phyloP scores from a whole-genome alignment of 2,888 invertebrate genomes.

The Homarus gammarus region DNA sequence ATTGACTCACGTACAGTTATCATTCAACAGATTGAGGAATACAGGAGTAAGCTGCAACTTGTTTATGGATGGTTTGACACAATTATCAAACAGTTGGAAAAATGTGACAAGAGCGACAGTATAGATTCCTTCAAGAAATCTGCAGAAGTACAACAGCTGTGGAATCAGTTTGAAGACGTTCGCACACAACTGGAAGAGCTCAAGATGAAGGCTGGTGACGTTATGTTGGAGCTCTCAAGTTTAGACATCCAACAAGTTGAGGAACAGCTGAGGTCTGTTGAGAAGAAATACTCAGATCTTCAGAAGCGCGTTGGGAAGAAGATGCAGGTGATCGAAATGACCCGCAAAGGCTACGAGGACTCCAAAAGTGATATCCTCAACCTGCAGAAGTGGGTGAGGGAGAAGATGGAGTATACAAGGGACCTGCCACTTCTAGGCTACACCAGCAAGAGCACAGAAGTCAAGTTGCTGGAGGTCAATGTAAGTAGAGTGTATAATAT shows the following conservation, averaged over 20 bases:
- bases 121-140: slow-evolving; percentile 90
- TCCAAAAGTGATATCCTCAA: slow-evolving; percentile 89
- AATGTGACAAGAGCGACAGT: slow-evolving; percentile 90
- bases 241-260: slow-evolving; percentile 94
- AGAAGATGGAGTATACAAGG: slow-evolving; percentile 82
- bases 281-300: slow-evolving; percentile 90
- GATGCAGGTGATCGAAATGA: slow-evolving; percentile 88
- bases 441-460: slow-evolving; percentile 73
- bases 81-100: slow-evolving; percentile 88
- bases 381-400: slow-evolving; percentile 88
- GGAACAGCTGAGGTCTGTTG: slow-evolving; percentile 90
- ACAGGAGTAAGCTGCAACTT: slow-evolving; percentile 86
- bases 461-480: slow-evolving; percentile 70
- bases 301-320: slow-evolving; percentile 91
- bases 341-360: slow-evolving; percentile 89
- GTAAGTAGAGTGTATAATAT: slow-evolving; percentile 47
- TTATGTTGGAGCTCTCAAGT: slow-evolving; percentile 82
- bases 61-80: slow-evolving; percentile 91
- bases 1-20: slow-evolving; percentile 71
- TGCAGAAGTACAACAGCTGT: slow-evolving; percentile 86
- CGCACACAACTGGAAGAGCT: slow-evolving; percentile 84
- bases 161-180: slow-evolving; percentile 86
- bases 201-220: slow-evolving; percentile 80
- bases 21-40: slow-evolving; percentile 81
- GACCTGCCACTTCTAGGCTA: slow-evolving; percentile 68